phyloP scores from a whole-genome alignment of 2,113 vertebrate species.

The Sula dactylatra region DNA sequence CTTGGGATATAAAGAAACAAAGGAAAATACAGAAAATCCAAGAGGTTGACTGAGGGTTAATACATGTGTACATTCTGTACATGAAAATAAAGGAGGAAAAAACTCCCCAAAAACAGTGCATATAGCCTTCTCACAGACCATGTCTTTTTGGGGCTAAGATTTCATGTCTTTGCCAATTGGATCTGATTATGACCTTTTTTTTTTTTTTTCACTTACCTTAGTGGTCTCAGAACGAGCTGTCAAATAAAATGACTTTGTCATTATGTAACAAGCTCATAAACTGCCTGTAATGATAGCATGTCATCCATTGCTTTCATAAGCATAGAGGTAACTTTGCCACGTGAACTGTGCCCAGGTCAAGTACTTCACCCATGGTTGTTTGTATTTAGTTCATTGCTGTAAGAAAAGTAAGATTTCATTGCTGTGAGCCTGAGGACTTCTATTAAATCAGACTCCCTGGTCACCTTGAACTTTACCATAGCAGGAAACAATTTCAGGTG shows the following conservation, averaged over 20 bases:
- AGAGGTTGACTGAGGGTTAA: neutral
- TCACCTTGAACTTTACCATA: neutral
- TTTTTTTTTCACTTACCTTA: neutral
- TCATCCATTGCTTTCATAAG: neutral
- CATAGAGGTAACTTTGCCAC: neutral
- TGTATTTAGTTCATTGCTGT: neutral
- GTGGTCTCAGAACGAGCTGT: neutral
- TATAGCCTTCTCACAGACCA: neutral
- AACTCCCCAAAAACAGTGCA: fast-evolving
- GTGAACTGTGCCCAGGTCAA: neutral
- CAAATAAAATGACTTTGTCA: neutral
- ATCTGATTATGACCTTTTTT: neutral
- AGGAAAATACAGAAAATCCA: neutral
- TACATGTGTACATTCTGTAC: neutral
- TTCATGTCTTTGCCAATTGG: neutral
- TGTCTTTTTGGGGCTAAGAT: neutral
- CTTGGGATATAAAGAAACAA: neutral
- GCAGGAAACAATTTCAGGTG: neutral
- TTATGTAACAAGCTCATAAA: neutral
- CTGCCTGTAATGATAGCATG: neutral
- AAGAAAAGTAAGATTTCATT: neutral
- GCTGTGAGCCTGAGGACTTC: fast-evolving
- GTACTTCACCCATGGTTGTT: neutral
- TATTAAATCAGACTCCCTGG: neutral
- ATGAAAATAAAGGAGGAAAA: neutral